Conservation (phyloP, 2,888 invertebrate genomes). For the Ariolimax columbianus region DNA sequence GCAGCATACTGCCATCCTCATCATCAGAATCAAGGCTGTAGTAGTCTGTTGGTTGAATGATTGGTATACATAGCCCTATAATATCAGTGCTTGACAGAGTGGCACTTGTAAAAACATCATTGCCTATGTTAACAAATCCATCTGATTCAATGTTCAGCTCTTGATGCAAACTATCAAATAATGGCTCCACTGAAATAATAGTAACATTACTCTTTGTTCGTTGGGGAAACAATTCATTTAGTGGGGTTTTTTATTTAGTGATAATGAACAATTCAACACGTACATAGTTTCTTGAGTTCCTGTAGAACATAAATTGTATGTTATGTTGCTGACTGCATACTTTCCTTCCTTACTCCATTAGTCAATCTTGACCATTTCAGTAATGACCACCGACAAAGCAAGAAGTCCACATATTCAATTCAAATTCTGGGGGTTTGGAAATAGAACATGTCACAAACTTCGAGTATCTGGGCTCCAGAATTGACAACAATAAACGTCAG, state of each 20-base stretch:
- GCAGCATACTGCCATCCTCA: neutral
- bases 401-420: no score
- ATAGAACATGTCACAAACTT: no score
- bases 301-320: no score
- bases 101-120: constrained; percentile 10
- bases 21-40: neutral
- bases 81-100: constrained; percentile 9
- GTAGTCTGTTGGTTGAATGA: neutral
- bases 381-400: no score
- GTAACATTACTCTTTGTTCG: neutral
- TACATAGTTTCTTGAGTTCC: no score
- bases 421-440: no score
- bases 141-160: constrained; percentile 1
- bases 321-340: no score
- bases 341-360: no score
- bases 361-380: no score
- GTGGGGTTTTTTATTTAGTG: neutral
- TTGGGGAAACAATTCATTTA: neutral
- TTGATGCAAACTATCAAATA: neutral
- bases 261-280: no score
- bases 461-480: no score
- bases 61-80: constrained; percentile 2
- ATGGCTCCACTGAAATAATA: neutral
- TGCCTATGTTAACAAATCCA: neutral
- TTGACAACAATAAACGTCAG: no score